Evolutionary conservation across 2,888 invertebrate genomes (phyloP).

Genomic region (Sericinus montela): DNA sequence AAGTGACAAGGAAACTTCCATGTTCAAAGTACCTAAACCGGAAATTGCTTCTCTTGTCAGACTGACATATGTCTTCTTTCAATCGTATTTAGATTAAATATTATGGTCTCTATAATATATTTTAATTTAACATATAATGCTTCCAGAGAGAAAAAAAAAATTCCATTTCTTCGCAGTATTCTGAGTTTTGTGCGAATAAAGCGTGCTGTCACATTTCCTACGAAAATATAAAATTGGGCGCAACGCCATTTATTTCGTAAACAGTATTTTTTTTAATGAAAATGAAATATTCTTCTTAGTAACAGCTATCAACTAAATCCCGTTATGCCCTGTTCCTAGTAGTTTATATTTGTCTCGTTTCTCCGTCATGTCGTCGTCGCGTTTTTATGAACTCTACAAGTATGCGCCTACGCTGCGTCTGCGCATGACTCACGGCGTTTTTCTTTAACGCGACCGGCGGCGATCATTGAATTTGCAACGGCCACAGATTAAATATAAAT

Average conservation of each 20-base stretch:
- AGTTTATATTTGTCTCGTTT: constrained; percentile 5
- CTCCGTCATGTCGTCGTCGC: neutral
- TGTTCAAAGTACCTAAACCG: too few species aligned
- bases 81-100: too few species aligned
- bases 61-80: too few species aligned
- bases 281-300: constrained; percentile 3
- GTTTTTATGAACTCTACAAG: neutral
- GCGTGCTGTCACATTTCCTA: neutral
- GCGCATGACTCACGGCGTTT: constrained; percentile 32
- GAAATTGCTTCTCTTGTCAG: too few species aligned
- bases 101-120: too few species aligned
- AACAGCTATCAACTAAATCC: constrained; percentile 4
- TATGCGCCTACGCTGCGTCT: constrained; percentile 21
- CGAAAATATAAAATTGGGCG: neutral
- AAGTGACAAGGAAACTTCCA: too few species aligned
- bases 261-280: neutral
- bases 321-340: neutral
- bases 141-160: too few species aligned
- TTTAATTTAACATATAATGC: too few species aligned
- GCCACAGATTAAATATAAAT: constrained; percentile 25
- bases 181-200: neutral
- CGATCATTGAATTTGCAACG: constrained; percentile 23
- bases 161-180: neutral
- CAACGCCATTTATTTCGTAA: neutral
- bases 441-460: constrained; percentile 21